Evolutionary conservation across 2,797 vertebrate species (phyloP).

Genomic region (Petrocephalus sullivani): DNA sequence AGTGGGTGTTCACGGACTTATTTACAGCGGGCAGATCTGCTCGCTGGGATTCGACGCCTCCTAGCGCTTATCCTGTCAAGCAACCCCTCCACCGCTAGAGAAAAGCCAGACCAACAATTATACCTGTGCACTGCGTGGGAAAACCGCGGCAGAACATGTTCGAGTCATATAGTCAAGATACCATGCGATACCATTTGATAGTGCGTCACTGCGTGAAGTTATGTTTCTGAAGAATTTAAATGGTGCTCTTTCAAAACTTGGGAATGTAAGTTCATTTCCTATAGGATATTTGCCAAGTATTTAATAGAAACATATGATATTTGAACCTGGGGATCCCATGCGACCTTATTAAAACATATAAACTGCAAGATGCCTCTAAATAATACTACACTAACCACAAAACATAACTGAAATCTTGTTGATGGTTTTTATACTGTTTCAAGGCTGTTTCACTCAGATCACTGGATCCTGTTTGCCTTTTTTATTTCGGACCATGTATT

Average conservation of each 20-base stretch:
- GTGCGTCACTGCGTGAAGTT: neutral
- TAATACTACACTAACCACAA: neutral
- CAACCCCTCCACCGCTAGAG: conserved; percentile 9
- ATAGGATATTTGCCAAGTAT: neutral
- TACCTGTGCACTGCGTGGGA: neutral
- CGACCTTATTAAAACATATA: neutral
- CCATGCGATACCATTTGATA: neutral
- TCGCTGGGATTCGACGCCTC: conserved; percentile 45
- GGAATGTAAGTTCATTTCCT: neutral
- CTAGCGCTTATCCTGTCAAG: conserved; percentile 37
- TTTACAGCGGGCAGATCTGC: conserved; percentile 36
- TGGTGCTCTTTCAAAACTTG: neutral
- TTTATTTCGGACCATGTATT: neutral
- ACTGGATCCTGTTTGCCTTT: neutral
- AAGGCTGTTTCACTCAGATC: neutral
- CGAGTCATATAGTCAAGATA: neutral
- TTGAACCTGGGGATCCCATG: neutral
- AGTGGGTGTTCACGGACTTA: conserved; percentile 46
- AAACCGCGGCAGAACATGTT: neutral
- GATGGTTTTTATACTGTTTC: neutral
- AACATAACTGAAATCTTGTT: neutral
- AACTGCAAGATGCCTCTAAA: neutral
- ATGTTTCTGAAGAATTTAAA: neutral
- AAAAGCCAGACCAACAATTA: neutral
- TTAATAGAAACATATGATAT: neutral